Conservation (phyloP, 2,888 invertebrate species). For the Sminthurides aquaticus region DNA sequence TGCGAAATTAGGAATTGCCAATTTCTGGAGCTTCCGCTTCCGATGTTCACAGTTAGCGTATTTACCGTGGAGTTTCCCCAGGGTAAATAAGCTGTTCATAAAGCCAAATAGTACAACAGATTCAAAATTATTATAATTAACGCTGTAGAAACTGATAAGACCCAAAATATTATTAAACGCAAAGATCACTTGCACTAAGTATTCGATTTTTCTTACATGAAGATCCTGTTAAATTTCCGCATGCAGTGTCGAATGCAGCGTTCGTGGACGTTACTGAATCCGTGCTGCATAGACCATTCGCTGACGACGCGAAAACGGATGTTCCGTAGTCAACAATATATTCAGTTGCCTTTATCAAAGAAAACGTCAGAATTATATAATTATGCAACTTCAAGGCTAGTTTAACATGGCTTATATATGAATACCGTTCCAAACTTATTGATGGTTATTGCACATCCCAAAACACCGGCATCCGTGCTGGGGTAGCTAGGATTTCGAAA, state of each 20-base stretch:
- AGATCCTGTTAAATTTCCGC: not conserved
- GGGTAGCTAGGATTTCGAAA: conserved; percentile 74
- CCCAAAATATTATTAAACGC: no score
- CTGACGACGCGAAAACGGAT: not conserved
- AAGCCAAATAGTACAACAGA: not conserved
- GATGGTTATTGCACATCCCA: conserved; percentile 63
- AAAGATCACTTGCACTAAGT: not conserved
- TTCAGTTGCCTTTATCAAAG: not conserved
- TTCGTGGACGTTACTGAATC: not conserved
- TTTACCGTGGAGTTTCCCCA: not conserved
- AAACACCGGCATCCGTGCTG: conserved; percentile 59
- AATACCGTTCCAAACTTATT: conserved; percentile 55
- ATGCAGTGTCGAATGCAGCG: not conserved
- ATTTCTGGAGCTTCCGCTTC: not conserved
- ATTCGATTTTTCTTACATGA: no score
- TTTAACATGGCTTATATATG: not conserved
- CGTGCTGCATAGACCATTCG: not conserved
- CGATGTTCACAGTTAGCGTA: not conserved
- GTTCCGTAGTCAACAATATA: not conserved
- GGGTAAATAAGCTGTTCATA: not conserved
- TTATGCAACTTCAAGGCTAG: no score
- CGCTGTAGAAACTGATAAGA: no score
- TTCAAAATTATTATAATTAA: not conserved
- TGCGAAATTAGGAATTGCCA: not conserved
- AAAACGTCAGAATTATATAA: no score